Percentiles rank a stretch among this genome's conserved stretches.
These are phyloP conservation scores for Prenolepis imparis DNA, from an alignment of 2,888 invertebrate genomes.

Conservation along the genomic window DNA sequence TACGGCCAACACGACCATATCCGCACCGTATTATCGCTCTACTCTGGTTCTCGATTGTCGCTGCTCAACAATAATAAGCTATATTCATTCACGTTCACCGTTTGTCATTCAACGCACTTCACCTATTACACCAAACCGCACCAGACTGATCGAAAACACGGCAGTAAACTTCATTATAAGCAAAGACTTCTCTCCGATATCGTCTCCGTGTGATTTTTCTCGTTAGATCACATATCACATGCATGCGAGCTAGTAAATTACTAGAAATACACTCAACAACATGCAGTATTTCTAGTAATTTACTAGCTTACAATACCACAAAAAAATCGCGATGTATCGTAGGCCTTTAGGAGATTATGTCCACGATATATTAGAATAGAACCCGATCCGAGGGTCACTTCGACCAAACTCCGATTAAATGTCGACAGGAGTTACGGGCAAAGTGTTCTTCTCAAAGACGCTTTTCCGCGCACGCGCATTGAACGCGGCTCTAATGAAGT, in stretches of 20 bases:
- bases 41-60: not conserved
- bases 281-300: not conserved
- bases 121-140: conserved; percentile 10
- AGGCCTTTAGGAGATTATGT: not conserved
- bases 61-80: not conserved
- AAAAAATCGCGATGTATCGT: not conserved
- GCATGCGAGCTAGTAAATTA: not conserved
- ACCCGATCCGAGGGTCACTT: not conserved
- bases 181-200: not conserved
- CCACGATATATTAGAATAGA: too few relatives aligned
- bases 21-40: not conserved
- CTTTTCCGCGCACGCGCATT: too few relatives aligned
- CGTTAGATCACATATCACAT: not conserved
- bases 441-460: conserved; percentile 1
- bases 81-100: not conserved
- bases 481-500: too few relatives aligned
- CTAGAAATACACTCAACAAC: not conserved
- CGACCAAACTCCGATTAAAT: not conserved
- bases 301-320: not conserved
- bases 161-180: not conserved
- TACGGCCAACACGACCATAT: not conserved
- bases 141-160: conserved; percentile 13
- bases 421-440: not conserved
- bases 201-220: not conserved
- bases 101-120: not conserved